Evolutionary conservation across 1,140 invertebrate species (phyloP), one percentile per base, ranked within the genome.

Genomic region (Drosophila sucinea): DNA sequence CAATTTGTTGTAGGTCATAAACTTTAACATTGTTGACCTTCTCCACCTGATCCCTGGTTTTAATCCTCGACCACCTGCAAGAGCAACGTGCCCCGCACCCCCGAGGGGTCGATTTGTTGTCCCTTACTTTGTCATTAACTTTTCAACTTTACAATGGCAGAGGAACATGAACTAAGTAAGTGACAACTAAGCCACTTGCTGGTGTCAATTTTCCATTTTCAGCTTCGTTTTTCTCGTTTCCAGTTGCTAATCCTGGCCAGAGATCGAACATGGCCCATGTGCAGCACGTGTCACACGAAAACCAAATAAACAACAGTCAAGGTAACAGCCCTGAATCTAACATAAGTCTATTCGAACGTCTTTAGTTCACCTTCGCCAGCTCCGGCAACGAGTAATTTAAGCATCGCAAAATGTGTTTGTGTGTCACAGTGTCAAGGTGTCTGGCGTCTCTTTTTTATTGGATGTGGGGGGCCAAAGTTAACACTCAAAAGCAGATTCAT

Each of bases 381-480:
- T 55, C 33, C 17, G 17, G 17, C 41, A 61, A 23, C 57, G 25
- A 56, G 51, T 54, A 77, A 79, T 82, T 73, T 85, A 70, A 56
- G 17, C 56, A 63, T 40, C 40, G 55, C 54, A 58, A 55, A 60
- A 57, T 61, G 65, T 76, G 65, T 77, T 70, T 80, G 77, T 89
- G 67, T 77, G 83, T 81, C 81, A 84, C 70, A 83, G 84, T 78
- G 84, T 89, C 84, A 87, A 87, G 84, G 84, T 87, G 85, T 63
- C 47, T 61, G 67, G 8, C 44, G 25, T 51, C 44, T 4, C 17
- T 44, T 6, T 23, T 3, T 25, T 51, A 1, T 10, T 1, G 6
- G 44, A 51, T 51, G 44, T 51, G 6, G 44, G 7, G 25, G 58
- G 60, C 54, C 38, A 76, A 70, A 69, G 51, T 65, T 70, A 63